Percentiles rank a stretch among this genome's conserved stretches.
Evolutionary conservation across 2,113 vertebrate species (phyloP).

Genomic region (Gymnocephalus cernua): DNA sequence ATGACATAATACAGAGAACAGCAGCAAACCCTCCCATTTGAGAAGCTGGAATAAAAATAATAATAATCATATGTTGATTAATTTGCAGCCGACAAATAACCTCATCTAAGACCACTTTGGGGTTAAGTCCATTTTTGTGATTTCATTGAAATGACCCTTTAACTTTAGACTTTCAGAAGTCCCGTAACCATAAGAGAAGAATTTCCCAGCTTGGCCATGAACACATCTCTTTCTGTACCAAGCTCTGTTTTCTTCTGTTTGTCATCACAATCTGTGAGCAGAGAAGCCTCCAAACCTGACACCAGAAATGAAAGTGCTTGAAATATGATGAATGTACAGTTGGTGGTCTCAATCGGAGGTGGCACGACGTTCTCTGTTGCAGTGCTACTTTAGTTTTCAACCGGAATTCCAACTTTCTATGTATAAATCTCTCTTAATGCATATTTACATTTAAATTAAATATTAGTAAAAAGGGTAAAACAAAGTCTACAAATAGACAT

Average conservation of each 20-base stretch:
- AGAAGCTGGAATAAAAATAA: neutral
- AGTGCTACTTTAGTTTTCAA: neutral
- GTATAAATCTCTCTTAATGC: constrained; percentile 42
- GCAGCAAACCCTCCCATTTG: neutral
- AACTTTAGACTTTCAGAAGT: neutral
- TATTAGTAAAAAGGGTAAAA: constrained; percentile 35
- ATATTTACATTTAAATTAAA: constrained; percentile 38
- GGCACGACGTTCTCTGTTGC: neutral
- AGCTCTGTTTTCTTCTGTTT: neutral
- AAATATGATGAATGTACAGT: constrained; percentile 19
- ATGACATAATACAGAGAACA: neutral
- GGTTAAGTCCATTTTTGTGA: neutral
- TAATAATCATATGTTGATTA: too few relatives aligned
- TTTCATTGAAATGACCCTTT: constrained; percentile 33
- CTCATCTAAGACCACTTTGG: neutral
- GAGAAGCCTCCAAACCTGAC: constrained; percentile 19
- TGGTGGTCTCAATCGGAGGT: neutral
- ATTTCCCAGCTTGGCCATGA: neutral
- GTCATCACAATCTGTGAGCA: neutral
- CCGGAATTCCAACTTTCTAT: neutral
- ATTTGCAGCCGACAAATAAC: neutral
- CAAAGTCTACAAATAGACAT: constrained; percentile 21
- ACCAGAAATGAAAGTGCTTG: neutral
- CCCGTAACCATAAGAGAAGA: neutral
- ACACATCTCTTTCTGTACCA: neutral